Evolutionary conservation across 2,113 vertebrate genomes (phyloP).

Genomic region (Puffinus mauretanicus): DNA sequence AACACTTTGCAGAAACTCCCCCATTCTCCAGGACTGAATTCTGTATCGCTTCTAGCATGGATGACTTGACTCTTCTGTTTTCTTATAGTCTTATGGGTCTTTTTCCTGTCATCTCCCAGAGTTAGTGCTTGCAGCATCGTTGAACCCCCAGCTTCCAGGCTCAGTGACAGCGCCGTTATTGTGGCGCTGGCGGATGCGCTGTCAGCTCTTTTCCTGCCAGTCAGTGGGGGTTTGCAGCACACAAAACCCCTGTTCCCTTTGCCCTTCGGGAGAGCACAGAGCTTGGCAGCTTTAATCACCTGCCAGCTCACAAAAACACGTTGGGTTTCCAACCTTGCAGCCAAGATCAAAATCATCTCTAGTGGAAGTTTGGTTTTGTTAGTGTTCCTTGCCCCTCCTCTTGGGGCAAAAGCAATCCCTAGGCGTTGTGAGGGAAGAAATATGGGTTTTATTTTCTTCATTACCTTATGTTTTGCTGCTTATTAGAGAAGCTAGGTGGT

Average conservation of each 20-base stretch:
- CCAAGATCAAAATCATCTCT: not conserved
- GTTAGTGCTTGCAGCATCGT: not conserved
- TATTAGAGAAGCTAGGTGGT: not conserved
- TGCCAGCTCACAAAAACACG: not conserved
- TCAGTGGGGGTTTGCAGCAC: not conserved
- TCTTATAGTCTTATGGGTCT: not conserved
- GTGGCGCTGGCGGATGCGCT: not conserved
- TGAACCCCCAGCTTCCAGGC: not conserved
- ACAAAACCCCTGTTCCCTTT: not conserved
- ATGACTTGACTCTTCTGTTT: not conserved
- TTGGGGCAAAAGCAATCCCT: not conserved
- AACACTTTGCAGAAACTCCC: not conserved
- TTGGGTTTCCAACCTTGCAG: not conserved
- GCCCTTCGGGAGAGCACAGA: not conserved
- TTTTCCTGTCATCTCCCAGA: not conserved
- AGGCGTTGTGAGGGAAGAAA: not conserved
- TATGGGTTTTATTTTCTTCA: not conserved
- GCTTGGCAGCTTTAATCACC: not conserved
- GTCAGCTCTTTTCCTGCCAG: not conserved
- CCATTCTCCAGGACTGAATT: not conserved
- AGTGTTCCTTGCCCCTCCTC: rapidly evolving
- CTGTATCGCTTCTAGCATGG: not conserved
- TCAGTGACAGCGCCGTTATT: not conserved
- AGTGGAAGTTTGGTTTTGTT: not conserved
- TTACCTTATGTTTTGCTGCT: not conserved